Evolutionary conservation across 2,113 vertebrate genomes (phyloP).

Genomic region (Sinocyclocheilus rhinocerous): DNA sequence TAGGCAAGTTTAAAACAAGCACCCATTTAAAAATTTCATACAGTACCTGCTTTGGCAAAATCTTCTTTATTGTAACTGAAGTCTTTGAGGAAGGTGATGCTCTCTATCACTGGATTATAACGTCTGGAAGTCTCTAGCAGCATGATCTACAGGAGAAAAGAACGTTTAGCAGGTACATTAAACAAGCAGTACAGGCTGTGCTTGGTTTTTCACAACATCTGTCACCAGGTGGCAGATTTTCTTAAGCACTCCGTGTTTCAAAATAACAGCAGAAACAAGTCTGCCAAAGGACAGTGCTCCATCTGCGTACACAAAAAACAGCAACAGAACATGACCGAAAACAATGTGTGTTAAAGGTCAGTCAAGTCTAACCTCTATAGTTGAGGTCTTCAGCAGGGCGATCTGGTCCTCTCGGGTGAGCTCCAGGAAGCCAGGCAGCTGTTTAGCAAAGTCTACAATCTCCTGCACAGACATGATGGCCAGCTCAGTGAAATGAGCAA

Average conservation of each 20-base stretch:
- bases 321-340: conserved; percentile 12
- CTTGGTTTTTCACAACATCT: not conserved
- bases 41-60: conserved; percentile 94
- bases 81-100: conserved; percentile 96
- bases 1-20: not conserved
- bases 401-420: conserved; percentile 97
- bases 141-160: conserved; percentile 84
- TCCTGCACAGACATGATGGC: conserved; percentile 97
- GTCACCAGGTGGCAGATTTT: not conserved
- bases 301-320: conserved; percentile 4
- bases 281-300: conserved; percentile 6
- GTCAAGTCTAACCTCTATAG: conserved; percentile 86
- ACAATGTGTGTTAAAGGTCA: conserved; percentile 8
- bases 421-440: conserved; percentile 93
- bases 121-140: conserved; percentile 93
- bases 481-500: conserved; percentile 95
- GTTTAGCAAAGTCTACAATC: conserved; percentile 97
- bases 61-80: conserved; percentile 97
- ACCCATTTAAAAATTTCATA: not conserved
- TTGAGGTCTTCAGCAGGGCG: conserved; percentile 92
- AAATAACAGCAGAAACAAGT: conserved; percentile 3
- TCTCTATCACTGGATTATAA: conserved; percentile 91
- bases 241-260: not conserved
- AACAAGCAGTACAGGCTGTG: not conserved
- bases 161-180: not conserved